Evolutionary conservation across 2,797 vertebrate genomes (phyloP).

Genomic region (Rhincodon typus): DNA sequence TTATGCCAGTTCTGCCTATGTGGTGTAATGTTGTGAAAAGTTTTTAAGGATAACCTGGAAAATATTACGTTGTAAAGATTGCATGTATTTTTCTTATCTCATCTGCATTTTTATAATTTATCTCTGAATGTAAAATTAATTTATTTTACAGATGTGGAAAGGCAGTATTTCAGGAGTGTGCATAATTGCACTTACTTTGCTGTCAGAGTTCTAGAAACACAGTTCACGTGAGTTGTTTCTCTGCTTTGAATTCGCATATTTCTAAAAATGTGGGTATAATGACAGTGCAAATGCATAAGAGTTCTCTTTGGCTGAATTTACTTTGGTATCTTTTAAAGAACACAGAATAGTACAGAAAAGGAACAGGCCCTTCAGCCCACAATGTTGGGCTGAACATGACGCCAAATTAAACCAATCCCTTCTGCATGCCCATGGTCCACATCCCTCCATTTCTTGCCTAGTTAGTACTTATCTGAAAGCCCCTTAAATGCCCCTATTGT

Average conservation of each 20-base stretch:
- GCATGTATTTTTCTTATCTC: not conserved
- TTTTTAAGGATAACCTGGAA: not conserved
- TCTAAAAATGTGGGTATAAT: not conserved
- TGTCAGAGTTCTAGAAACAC: slow-evolving; percentile 82
- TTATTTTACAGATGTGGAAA: slow-evolving; percentile 64
- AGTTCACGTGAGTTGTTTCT: slow-evolving; percentile 72
- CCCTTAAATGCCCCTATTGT: no score
- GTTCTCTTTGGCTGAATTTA: not conserved
- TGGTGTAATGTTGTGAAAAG: not conserved
- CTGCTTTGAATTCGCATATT: not conserved
- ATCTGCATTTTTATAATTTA: not conserved
- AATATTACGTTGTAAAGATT: not conserved
- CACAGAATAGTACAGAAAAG: no score
- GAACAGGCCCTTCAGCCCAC: no score
- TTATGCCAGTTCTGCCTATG: not conserved
- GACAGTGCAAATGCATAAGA: not conserved
- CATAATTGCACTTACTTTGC: slow-evolving; percentile 98
- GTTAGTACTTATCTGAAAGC: no score
- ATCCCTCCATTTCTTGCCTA: no score
- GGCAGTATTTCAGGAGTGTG: slow-evolving; percentile 73
- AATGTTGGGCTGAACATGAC: no score
- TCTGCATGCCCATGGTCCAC: no score
- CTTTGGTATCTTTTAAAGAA: not conserved
- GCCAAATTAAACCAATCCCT: no score
- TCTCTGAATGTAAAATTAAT: not conserved